These are phyloP conservation scores for Mus pahari DNA, from an alignment of 2,113 vertebrate genomes.

Conservation along the genomic window DNA sequence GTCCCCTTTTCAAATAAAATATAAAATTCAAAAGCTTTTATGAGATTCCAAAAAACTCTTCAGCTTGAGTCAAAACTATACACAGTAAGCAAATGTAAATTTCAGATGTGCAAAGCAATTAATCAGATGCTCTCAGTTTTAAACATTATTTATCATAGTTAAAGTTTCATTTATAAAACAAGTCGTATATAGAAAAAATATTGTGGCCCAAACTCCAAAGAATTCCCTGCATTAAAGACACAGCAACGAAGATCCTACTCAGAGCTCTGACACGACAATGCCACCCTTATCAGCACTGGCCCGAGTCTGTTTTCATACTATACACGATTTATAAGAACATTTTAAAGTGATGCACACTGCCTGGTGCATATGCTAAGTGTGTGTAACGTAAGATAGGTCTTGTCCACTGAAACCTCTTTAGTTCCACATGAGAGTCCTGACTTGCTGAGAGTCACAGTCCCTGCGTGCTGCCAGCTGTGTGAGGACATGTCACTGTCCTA, in stretches of 20 bases:
- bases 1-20: constrained; percentile 29
- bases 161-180: neutral
- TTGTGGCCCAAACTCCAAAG: neutral
- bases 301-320: neutral
- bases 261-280: neutral
- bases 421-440: neutral
- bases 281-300: neutral
- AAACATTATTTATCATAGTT: constrained; percentile 30
- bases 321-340: neutral
- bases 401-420: neutral
- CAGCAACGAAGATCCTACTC: neutral
- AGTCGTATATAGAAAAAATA: constrained; percentile 17
- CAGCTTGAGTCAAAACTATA: constrained; percentile 18
- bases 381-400: fast-evolving
- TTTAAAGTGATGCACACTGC: neutral
- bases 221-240: neutral
- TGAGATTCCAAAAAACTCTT: neutral
- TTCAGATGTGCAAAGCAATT: constrained; percentile 19
- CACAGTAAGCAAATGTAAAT: constrained; percentile 42
- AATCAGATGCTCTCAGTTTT: neutral
- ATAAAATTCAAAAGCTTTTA: constrained; percentile 41
- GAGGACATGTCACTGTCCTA: neutral
- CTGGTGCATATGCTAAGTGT: neutral
- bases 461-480: fast-evolving
- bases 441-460: neutral